Base-by-base conservation (phyloP, 2,113 vertebrate genomes). In the Oxyura jamaicensis region DNA sequence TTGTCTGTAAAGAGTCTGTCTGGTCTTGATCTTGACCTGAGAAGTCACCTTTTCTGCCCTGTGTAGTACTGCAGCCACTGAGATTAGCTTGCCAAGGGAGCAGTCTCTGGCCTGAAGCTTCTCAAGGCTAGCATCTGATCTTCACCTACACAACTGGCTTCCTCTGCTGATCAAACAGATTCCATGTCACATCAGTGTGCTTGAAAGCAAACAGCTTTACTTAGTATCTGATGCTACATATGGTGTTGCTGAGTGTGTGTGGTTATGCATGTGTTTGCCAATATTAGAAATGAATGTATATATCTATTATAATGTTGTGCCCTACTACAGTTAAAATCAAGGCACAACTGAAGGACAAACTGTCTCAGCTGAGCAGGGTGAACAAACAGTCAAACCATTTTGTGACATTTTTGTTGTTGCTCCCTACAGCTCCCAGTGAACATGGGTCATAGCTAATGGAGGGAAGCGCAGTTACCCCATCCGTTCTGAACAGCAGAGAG, bases 51-150 rank as follows among this genome's bases (percentile, higher is more conserved):
- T 88, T 92, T 69, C 35, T 93, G 58, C 62, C 19, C 12, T 52
- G 13, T 79, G 42, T 46, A 33, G 20, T 16, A 31, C 8, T 58
- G 39, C 39, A 72, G 41, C 29, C 1, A 2, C 26, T 44, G 26
- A 86, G 8, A 44, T 10, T 42, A 88, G 22, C 14, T 44, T 58
- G 60, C 8, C 4, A 10, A 76, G 50, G 28, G 13, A 62, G 3
- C 10, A 17, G 3, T 29, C 29, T 19, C 35, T 62, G 62, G 8
- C 50, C n/a, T 50, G 58, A 93, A n/a, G 19, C 0, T 0, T 65
- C 33, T 73, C 0, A 0, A 82, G 65, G 36, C 7, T 23, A 56
- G 6, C 42, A 18, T 25, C 41, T 81, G 52, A 53, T 44, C 28
- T 50, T 68, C 52, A 68, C 46, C 21, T 39, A 3, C 0, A 2